phyloP scores from a whole-genome alignment of 2,888 invertebrate genomes.

The Parnassius glacialis region DNA sequence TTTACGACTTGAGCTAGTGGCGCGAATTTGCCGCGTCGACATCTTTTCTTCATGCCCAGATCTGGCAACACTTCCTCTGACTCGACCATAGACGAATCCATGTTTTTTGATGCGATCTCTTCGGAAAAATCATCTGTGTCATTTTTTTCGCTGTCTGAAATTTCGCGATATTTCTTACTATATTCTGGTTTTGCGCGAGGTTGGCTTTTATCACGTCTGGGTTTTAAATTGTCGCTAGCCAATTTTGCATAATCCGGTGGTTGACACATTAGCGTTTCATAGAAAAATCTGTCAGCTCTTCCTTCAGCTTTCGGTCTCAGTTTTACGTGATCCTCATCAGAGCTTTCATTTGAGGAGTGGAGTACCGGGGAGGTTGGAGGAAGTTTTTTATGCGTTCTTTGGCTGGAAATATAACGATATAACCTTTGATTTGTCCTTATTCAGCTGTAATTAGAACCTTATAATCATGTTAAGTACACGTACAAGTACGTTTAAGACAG shows the following conservation, averaged over 20 bases:
- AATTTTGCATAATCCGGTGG: slow-evolving; percentile 45
- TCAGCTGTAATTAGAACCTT: too few species aligned
- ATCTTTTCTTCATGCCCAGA: slow-evolving; percentile 53
- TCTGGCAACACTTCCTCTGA: slow-evolving; percentile 59
- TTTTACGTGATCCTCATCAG: slow-evolving; percentile 54
- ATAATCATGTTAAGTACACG: too few species aligned
- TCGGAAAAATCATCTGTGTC: slow-evolving; percentile 62
- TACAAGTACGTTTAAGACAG: too few species aligned
- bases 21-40: slow-evolving; percentile 57
- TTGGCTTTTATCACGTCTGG: slow-evolving; percentile 41
- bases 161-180: slow-evolving; percentile 48
- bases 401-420: slow-evolving; percentile 39
- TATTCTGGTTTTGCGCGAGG: slow-evolving; percentile 47
- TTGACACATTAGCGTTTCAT: slow-evolving; percentile 68
- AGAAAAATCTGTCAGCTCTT: slow-evolving; percentile 62
- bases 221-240: slow-evolving; percentile 44
- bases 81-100: slow-evolving; percentile 58
- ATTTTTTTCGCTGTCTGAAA: slow-evolving; percentile 57
- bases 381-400: slow-evolving; percentile 47
- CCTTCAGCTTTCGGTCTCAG: slow-evolving; percentile 47
- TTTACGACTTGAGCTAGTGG: slow-evolving; percentile 68
- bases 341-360: slow-evolving; percentile 61
- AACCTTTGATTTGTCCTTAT: too few species aligned
- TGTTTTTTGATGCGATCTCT: slow-evolving; percentile 56
- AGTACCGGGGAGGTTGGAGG: slow-evolving; percentile 48